Base-by-base conservation (phyloP, 2,113 vertebrate species). In the Aspidoscelis tigris region DNA sequence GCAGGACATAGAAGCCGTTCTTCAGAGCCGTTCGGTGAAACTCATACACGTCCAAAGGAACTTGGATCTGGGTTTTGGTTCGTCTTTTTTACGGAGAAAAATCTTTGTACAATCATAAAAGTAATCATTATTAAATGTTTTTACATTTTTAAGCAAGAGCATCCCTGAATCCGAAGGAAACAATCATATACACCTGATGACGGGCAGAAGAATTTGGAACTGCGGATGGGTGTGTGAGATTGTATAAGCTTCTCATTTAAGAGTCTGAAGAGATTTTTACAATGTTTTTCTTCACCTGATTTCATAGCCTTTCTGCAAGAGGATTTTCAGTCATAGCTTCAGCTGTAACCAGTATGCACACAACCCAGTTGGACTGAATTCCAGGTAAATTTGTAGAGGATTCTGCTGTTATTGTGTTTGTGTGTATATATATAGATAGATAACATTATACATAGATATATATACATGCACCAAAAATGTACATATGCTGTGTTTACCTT, bases 61-160 rank as follows among this genome's bases (percentile, higher is more conserved):
- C 47, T 50, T 50, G 47, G 47, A 33, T 41, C 14, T 22, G 61
- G 43, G 61, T 65, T 65, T 82, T 12, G 58, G 58, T 33, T 33
- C 33, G 33, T 33, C 33, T 33, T 33, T 68, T 80, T 50, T 69
- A 33, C 53, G n/a, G 5, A 39, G 89, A 6, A 74, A 50, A 74
- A 68, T 50, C 33, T 81, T 53, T 65, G 84, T 82, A 92, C 92
- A 90, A 78, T 39, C 47, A 26, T 50, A 44, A 66, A 55, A 43
- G 9, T 14, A 78, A 83, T 18, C 43, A 75, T 41, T 68, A 2
- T 7, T 72, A 50, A 66, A 64, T 1, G 2, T 81, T 89, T 80
- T 86, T 88, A 1, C 80, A 87, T 88, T 85, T 81, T 70, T 76
- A 3, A 2, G 22, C 2, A 44, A 65, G 75, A 11, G 82, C 71